Evolutionary conservation across 2,888 invertebrate genomes (phyloP).

Genomic region (Pristionchus fissidentatus): DNA sequence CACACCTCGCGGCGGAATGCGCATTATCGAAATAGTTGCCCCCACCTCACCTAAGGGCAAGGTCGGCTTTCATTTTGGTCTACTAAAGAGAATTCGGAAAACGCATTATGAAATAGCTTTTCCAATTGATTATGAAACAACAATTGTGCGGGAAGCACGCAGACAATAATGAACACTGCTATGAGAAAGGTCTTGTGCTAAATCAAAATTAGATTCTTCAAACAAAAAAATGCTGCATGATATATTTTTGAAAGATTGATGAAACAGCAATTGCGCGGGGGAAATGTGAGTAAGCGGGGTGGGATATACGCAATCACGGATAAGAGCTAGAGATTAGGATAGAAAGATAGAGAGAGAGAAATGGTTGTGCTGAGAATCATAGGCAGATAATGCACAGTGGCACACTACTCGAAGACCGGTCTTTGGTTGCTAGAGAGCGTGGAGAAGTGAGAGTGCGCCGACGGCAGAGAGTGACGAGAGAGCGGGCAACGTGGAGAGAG

Average conservation of each 20-base stretch:
- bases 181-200: too few species aligned
- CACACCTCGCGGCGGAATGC: constrained; percentile 20
- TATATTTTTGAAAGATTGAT: not conserved
- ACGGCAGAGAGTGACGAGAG: not conserved
- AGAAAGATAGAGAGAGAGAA: not conserved
- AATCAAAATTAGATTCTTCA: not conserved
- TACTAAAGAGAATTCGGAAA: too few species aligned
- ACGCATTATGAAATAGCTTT: too few species aligned
- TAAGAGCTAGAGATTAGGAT: not conserved
- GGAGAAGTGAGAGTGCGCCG: not conserved
- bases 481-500: not conserved
- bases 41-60: not conserved
- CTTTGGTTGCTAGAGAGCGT: not conserved
- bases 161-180: too few species aligned
- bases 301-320: not conserved
- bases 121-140: too few species aligned
- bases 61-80: too few species aligned
- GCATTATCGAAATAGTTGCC: constrained; percentile 2
- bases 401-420: constrained; percentile 25
- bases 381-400: constrained; percentile 29
- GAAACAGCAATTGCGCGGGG: not conserved
- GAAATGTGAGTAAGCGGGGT: too few species aligned
- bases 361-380: constrained; percentile 36
- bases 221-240: not conserved
- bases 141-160: too few species aligned